Conservation (phyloP, 2,797 vertebrate species). For the Fistularia commersonii region DNA sequence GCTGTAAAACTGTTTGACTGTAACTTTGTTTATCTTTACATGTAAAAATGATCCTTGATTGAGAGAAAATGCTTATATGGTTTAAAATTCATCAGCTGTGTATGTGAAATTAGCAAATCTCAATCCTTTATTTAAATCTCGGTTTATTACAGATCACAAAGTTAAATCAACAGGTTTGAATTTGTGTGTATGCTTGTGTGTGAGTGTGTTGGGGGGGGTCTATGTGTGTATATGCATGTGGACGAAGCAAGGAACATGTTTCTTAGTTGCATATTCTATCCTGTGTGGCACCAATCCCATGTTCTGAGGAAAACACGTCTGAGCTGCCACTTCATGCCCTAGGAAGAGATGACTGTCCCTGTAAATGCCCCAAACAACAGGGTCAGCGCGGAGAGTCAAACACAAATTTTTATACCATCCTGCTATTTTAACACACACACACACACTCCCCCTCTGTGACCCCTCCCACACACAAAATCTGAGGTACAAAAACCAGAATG, state of each 20-base stretch:
- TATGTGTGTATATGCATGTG: background rate
- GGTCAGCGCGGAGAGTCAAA: slow-evolving; percentile 11
- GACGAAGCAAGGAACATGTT: slow-evolving; percentile 74
- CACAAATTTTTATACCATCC: too few relatives aligned
- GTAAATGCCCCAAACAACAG: slow-evolving; percentile 20
- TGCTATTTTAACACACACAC: too few relatives aligned
- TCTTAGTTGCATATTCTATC: slow-evolving; percentile 30
- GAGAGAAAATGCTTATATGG: too few relatives aligned
- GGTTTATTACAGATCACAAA: slow-evolving; percentile 21
- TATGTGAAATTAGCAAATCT: background rate
- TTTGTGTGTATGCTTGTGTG: background rate
- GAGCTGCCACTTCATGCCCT: slow-evolving; percentile 35
- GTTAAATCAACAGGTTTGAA: slow-evolving; percentile 13
- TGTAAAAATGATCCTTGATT: too few relatives aligned
- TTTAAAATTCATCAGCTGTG: background rate
- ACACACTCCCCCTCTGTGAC: too few relatives aligned
- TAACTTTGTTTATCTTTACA: too few relatives aligned
- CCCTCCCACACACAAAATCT: too few relatives aligned
- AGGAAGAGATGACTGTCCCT: slow-evolving; percentile 33
- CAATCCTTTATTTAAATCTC: background rate
- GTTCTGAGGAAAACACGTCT: slow-evolving; percentile 26
- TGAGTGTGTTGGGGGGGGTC: background rate
- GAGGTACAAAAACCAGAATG: background rate
- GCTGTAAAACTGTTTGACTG: slow-evolving; percentile 9
- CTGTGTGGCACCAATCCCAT: slow-evolving; percentile 46